Conservation (phyloP, 30 jellyfish, hydroid and myxozoan genomes). For the Aurelia aurita complex sp. Pacific region DNA sequence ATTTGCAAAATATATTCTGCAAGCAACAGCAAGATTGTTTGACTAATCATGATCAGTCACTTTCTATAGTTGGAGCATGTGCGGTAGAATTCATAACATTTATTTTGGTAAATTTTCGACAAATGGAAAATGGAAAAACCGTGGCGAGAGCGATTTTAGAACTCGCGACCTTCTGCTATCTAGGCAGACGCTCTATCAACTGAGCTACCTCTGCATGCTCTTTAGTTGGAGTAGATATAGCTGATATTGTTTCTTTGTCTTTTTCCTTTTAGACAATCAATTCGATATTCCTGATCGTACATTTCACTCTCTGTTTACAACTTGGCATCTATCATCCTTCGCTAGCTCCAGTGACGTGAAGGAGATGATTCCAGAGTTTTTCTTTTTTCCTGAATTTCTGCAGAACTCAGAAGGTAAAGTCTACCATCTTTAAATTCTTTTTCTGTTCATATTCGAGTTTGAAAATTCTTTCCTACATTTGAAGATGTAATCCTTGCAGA, state of each 20-base stretch:
- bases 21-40: too few species aligned
- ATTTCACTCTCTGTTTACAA: constrained; percentile 87
- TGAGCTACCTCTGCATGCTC: not conserved
- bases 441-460: too few species aligned
- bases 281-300: constrained; percentile 99
- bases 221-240: not conserved
- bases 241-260: not conserved
- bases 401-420: constrained; percentile 84
- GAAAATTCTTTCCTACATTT: too few species aligned
- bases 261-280: constrained; percentile 77
- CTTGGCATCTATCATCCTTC: constrained; percentile 96
- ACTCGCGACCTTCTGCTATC: too few species aligned
- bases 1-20: too few species aligned
- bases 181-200: too few species aligned
- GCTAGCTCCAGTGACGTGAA: constrained; percentile 97
- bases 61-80: too few species aligned
- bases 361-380: constrained; percentile 97
- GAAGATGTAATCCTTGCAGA: too few species aligned
- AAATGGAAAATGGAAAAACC: too few species aligned
- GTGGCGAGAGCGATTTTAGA: too few species aligned
- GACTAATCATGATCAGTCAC: not conserved
- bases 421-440: not conserved
- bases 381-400: constrained; percentile 91
- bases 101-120: too few species aligned
- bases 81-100: too few species aligned